Evolutionary conservation across 2,797 vertebrate species (phyloP).

Genomic region (Enteromius anoplus): DNA sequence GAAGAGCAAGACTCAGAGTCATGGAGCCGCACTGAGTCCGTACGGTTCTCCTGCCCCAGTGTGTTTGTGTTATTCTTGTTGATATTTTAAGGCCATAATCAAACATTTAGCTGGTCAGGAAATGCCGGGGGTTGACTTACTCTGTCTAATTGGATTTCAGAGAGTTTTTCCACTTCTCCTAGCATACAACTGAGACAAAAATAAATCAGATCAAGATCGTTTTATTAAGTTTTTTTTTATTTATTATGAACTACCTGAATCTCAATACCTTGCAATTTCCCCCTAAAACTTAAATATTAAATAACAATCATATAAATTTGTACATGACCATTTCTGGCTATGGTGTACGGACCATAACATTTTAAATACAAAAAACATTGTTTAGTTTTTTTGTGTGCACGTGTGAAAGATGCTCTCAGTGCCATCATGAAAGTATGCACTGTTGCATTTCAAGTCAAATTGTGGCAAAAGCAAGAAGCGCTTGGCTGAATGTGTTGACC

Average conservation of each 20-base stretch:
- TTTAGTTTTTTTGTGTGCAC: neutral
- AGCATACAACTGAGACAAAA: slow-evolving; percentile 22
- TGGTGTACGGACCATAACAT: neutral
- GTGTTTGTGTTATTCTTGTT: slow-evolving; percentile 50
- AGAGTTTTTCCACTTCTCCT: slow-evolving; percentile 47
- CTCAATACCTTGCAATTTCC: neutral
- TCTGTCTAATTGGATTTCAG: slow-evolving; percentile 53
- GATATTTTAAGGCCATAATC: slow-evolving; percentile 55
- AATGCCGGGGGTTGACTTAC: slow-evolving; percentile 44
- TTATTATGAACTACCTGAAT: slow-evolving; percentile 5
- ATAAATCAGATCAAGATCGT: slow-evolving; percentile 41
- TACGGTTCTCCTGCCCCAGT: slow-evolving; percentile 37
- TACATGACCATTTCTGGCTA: neutral
- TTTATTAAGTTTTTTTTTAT: neutral
- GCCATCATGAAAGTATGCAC: neutral
- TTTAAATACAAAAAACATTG: neutral
- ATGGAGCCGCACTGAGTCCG: neutral
- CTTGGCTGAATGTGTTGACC: slow-evolving; percentile 18
- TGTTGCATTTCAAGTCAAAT: slow-evolving; percentile 6
- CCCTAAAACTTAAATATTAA: neutral
- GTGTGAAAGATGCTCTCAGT: neutral
- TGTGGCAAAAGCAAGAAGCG: slow-evolving; percentile 23
- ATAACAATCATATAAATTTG: neutral
- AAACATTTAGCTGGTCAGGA: slow-evolving; percentile 52
- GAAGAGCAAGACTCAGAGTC: slow-evolving; percentile 64